These are phyloP conservation scores for Enteromius anoplus DNA, from an alignment of 2,797 vertebrate genomes.

Conservation along the genomic window DNA sequence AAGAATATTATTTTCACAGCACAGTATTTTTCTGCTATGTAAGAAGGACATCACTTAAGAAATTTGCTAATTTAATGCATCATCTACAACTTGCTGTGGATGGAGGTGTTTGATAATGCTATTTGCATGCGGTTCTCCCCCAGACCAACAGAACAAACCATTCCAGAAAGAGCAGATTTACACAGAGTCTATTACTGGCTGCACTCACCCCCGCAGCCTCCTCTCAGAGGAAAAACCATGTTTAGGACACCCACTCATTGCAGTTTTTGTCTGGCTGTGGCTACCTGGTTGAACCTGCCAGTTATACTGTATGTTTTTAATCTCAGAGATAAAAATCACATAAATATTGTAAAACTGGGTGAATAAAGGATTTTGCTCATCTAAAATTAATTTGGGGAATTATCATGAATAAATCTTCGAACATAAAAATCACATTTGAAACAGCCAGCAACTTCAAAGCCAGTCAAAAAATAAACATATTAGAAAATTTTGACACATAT, in stretches of 20 bases:
- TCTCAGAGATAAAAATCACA: not conserved
- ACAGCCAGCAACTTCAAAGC: not conserved
- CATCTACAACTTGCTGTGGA: not conserved
- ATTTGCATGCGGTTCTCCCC: not conserved
- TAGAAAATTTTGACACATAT: not conserved
- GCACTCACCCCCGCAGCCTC: not conserved
- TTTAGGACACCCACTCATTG: not conserved
- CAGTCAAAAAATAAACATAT: not conserved
- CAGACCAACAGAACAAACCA: not conserved
- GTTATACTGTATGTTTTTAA: not conserved
- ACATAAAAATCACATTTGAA: not conserved
- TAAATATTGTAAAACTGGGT: not conserved
- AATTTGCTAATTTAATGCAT: not conserved
- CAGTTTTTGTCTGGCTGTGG: not conserved
- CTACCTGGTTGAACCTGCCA: not conserved
- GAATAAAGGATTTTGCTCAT: not conserved
- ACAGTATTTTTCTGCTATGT: not conserved
- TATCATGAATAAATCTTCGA: not conserved
- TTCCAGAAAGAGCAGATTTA: not conserved
- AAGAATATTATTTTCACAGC: not conserved
- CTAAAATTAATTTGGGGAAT: not conserved
- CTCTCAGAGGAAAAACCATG: not conserved
- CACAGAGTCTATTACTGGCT: not conserved
- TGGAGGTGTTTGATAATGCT: not conserved
- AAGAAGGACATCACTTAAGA: not conserved